phyloP scores from a whole-genome alignment of 2,797 vertebrate genomes.

The Megaceryle alcyon region DNA sequence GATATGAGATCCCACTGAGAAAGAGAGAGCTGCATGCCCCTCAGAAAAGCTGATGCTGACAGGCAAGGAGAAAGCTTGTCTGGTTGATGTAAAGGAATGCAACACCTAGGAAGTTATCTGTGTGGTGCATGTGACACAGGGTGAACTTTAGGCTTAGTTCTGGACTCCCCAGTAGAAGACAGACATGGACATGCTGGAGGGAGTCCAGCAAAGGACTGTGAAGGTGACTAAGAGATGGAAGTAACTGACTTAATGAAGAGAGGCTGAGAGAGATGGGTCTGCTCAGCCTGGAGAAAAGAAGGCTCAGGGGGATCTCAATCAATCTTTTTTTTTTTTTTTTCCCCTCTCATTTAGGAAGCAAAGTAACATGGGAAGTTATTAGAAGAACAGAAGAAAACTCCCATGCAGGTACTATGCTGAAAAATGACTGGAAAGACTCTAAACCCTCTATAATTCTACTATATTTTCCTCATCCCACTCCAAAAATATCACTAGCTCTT shows the following conservation, averaged over 20 bases:
- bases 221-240: neutral
- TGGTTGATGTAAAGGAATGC: neutral
- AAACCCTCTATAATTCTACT: neutral
- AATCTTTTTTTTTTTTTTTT: neutral
- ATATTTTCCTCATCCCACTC: neutral
- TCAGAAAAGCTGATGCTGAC: neutral
- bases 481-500: neutral
- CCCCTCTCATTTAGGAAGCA: neutral
- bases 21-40: neutral
- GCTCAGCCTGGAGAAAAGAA: neutral
- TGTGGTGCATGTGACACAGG: fast-evolving
- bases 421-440: neutral
- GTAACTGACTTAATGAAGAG: neutral
- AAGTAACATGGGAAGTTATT: neutral
- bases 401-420: neutral
- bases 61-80: neutral
- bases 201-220: neutral
- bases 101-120: neutral
- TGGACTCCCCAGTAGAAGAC: neutral
- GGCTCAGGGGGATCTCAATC: neutral
- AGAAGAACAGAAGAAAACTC: neutral
- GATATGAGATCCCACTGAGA: neutral
- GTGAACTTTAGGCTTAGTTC: neutral
- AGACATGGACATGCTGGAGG: neutral
- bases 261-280: neutral